These are phyloP conservation scores for Rhodeus uyekii DNA, from an alignment of 2,797 vertebrate species.

Conservation along the genomic window DNA sequence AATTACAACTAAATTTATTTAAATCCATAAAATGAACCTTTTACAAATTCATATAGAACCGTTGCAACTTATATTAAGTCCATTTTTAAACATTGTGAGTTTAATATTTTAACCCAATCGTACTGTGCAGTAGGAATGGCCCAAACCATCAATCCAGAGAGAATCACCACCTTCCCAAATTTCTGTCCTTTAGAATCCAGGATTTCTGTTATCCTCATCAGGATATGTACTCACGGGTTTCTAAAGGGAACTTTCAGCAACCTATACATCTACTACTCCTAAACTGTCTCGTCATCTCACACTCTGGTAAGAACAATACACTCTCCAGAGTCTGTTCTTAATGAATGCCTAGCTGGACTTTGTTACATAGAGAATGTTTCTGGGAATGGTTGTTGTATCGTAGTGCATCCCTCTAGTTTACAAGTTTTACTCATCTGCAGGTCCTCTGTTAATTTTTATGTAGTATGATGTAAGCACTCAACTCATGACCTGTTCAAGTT, in stretches of 20 bases:
- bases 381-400: slow-evolving; percentile 62
- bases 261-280: slow-evolving; percentile 3
- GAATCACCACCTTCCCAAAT: slow-evolving; percentile 39
- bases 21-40: neutral
- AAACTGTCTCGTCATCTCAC: slow-evolving; percentile 11
- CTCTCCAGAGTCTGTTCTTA: slow-evolving; percentile 47
- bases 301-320: slow-evolving; percentile 26
- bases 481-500: slow-evolving; percentile 54
- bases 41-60: neutral
- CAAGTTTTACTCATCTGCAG: slow-evolving; percentile 54
- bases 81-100: neutral
- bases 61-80: neutral
- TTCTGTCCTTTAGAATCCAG: slow-evolving; percentile 58
- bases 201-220: slow-evolving; percentile 43
- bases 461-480: slow-evolving; percentile 48
- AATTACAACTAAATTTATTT: neutral
- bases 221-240: slow-evolving; percentile 31
- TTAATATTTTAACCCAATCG: neutral
- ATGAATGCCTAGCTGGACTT: slow-evolving; percentile 58
- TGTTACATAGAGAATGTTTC: slow-evolving; percentile 66
- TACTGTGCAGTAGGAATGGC: slow-evolving; percentile 53
- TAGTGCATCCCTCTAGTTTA: slow-evolving; percentile 60
- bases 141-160: slow-evolving; percentile 35
- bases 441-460: slow-evolving; percentile 46
- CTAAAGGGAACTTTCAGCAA: slow-evolving; percentile 17